These are phyloP conservation scores for Ramphastos sulfuratus DNA, from an alignment of 2,113 vertebrate genomes.

Conservation along the genomic window DNA sequence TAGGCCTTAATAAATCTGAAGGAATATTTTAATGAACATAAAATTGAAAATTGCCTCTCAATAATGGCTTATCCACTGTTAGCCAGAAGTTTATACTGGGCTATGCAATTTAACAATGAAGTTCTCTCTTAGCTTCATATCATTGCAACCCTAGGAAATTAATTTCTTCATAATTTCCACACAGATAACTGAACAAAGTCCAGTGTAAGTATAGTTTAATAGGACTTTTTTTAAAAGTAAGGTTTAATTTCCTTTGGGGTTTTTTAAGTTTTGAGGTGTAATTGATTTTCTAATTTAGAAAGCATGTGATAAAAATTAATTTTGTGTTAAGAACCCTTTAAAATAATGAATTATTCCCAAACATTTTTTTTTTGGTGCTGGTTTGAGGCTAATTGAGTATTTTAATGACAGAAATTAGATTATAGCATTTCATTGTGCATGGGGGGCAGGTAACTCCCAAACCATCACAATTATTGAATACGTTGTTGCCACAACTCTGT, in stretches of 20 bases:
- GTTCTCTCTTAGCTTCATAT: background rate
- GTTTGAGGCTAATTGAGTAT: no score
- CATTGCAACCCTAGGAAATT: background rate
- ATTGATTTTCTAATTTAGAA: background rate
- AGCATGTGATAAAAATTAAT: background rate
- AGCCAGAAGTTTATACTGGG: background rate
- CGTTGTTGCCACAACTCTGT: background rate
- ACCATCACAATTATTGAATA: background rate
- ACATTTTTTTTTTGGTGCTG: background rate
- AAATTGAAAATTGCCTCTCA: background rate
- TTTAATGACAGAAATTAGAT: no score
- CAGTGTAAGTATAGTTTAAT: background rate
- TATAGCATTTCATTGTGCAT: no score
- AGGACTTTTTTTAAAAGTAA: background rate
- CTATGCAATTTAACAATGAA: background rate
- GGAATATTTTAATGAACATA: background rate
- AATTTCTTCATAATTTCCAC: background rate
- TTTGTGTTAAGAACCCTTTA: background rate
- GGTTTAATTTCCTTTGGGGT: background rate
- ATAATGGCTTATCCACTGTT: background rate
- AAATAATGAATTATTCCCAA: background rate
- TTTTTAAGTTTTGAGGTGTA: background rate
- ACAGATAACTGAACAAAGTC: background rate
- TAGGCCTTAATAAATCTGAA: background rate
- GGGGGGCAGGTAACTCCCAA: no score